Percentiles rank a stretch among this genome's conserved stretches.
Conservation (phyloP, 2,113 vertebrate species). For the Corapipo altera region DNA sequence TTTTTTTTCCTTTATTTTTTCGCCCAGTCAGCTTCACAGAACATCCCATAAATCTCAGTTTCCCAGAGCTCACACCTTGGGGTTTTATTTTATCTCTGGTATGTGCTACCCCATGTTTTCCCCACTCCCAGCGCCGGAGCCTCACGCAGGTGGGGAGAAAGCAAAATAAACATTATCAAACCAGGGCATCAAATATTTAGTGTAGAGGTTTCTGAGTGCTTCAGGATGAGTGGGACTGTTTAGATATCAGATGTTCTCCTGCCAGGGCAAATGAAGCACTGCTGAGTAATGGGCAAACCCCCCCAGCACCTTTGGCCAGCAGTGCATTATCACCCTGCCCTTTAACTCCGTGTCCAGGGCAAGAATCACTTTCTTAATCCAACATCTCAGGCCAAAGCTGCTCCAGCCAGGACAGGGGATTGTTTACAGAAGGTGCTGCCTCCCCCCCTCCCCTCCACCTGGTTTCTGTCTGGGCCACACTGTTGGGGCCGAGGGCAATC, state of each 20-base stretch:
- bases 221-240: constrained; percentile 59
- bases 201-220: constrained; percentile 51
- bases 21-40: not conserved
- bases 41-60: not conserved
- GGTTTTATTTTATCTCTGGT: constrained; percentile 39
- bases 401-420: constrained; percentile 40
- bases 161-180: constrained; percentile 44
- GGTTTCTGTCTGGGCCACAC: constrained; percentile 74
- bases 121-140: not conserved
- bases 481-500: constrained; percentile 59
- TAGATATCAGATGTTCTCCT: constrained; percentile 74
- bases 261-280: constrained; percentile 65
- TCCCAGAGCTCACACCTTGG: not conserved
- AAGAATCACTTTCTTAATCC: constrained; percentile 62
- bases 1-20: not conserved
- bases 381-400: constrained; percentile 33
- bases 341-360: constrained; percentile 64
- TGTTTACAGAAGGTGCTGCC: constrained; percentile 75
- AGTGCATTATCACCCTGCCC: constrained; percentile 66
- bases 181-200: constrained; percentile 69
- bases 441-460: constrained; percentile 62
- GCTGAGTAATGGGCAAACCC: constrained; percentile 66
- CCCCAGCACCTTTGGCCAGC: constrained; percentile 61
- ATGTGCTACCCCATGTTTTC: not conserved
- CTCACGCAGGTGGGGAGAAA: constrained; percentile 34